Percentiles rank a stretch among this genome's conserved stretches.
Evolutionary conservation across 2,113 vertebrate species (phyloP).

Genomic region (Synodontis membranacea): DNA sequence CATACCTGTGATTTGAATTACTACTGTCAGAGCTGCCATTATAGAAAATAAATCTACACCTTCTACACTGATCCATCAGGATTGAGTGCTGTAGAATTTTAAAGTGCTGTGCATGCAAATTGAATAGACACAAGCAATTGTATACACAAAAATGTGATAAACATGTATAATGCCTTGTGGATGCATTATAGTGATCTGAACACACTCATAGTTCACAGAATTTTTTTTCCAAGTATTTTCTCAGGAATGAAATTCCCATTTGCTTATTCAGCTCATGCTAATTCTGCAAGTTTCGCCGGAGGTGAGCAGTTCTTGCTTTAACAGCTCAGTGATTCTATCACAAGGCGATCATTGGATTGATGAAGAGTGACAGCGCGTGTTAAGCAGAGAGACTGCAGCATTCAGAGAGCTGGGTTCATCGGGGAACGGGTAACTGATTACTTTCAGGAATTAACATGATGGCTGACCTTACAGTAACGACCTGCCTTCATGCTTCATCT

Average conservation of each 20-base stretch:
- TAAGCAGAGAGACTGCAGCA: constrained; percentile 49
- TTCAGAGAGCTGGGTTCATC: constrained; percentile 55
- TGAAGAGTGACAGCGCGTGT: constrained; percentile 69
- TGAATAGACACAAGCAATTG: neutral
- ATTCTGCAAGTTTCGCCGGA: constrained; percentile 8
- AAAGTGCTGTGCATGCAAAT: neutral
- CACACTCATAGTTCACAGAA: neutral
- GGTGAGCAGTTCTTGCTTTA: constrained; percentile 49
- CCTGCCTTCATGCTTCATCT: constrained; percentile 35
- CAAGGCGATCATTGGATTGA: constrained; percentile 64
- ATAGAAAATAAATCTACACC: neutral
- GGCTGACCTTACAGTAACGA: constrained; percentile 45
- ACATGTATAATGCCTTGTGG: neutral
- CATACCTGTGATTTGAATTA: neutral
- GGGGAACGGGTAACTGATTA: constrained; percentile 70
- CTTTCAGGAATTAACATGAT: constrained; percentile 67
- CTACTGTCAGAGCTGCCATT: neutral
- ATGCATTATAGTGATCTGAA: neutral
- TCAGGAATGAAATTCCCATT: neutral
- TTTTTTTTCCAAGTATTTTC: neutral
- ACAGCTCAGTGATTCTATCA: constrained; percentile 71
- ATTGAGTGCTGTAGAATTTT: no score
- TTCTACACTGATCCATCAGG: neutral
- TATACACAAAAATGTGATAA: neutral
- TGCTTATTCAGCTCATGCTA: neutral